Evolutionary conservation across 2,113 vertebrate genomes (phyloP), one percentile per base, ranked within the genome.

Genomic region (Coregonus clupeaformis): DNA sequence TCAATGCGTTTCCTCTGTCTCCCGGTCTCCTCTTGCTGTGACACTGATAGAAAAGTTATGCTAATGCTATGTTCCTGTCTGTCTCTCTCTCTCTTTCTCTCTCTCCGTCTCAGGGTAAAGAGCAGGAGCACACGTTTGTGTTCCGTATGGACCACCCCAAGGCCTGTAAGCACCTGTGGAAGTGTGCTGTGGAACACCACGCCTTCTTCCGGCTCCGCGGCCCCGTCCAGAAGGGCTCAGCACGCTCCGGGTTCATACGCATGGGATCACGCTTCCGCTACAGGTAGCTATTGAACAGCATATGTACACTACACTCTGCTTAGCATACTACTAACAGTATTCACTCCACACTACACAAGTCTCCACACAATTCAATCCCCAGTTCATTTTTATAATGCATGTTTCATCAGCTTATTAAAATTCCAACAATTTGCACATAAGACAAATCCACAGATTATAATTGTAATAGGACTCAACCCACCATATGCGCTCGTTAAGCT

Each of bases 161-260:
- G 86, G 97, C 98, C 47, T 99, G 98, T 85, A 99, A 99, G 83
- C 98, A 99, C 83, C 89, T 99, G 29, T 99, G 98, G 98, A 99
- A 98, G 62, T 99, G 98, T 82, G 98, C 98, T 0, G 95, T 99
- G 78, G 98, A 99, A 13, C 98, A 99, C 82, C 97, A 99, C 0
- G 96, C 98, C 25, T 99, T 99, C 90, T 99, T 99, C 85, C 94
- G 98, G 12, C 95, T 99, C 57, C 92, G 97, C 29, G 95, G 96
- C 0, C 97, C 98, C 0, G 95, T 97, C 12, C 94, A 98, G 24
- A 98, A 98, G 75, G 90, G 91, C 85, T 92, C 96, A 4, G 87
- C 94, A 7, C 93, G 92, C 1, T 94, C 96, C 0, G 90, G 95
- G 22, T 98, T 99, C 88, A 98, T 99, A 82, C 95, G 98, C 22